A percentile compares a stretch with the other conserved stretches of the same genome.
These are phyloP conservation scores for Aricia agestis DNA, from an alignment of 1,140 invertebrate genomes.

Conservation along the genomic window DNA sequence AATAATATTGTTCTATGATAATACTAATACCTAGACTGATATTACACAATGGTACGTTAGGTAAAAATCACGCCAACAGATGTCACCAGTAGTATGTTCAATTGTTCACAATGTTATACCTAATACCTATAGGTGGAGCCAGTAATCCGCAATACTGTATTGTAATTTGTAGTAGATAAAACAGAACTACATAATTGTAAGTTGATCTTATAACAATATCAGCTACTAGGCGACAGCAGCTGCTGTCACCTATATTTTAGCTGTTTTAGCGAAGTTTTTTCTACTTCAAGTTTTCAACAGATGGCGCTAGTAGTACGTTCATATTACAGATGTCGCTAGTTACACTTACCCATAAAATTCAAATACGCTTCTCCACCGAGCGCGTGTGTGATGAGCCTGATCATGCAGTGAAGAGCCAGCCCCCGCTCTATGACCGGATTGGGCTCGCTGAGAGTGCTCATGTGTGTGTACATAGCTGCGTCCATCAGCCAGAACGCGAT, in stretches of 20 bases:
- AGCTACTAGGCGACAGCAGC: too few species aligned
- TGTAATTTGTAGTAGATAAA: too few species aligned
- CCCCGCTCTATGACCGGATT: slow-evolving; percentile 91
- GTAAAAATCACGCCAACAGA: neutral
- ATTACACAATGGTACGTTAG: too few species aligned
- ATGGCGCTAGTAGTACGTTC: neutral
- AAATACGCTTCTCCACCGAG: slow-evolving; percentile 98
- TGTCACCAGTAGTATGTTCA: neutral
- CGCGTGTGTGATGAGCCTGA: slow-evolving; percentile 94
- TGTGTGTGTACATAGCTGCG: slow-evolving; percentile 98
- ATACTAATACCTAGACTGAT: too few species aligned
- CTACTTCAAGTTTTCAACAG: neutral
- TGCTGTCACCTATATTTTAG: too few species aligned
- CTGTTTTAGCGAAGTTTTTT: too few species aligned
- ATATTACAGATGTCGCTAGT: neutral
- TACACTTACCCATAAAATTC: slow-evolving; percentile 90
- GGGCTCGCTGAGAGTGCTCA: slow-evolving; percentile 86
- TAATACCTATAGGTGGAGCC: too few species aligned
- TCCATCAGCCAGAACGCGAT: slow-evolving; percentile 99
- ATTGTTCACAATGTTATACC: neutral
- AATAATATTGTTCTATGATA: too few species aligned
- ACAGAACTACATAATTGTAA: too few species aligned
- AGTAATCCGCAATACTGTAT: too few species aligned
- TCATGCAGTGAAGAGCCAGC: slow-evolving; percentile 97
- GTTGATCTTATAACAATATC: too few species aligned